Percentiles rank a stretch among this genome's conserved stretches.
These are phyloP conservation scores for Pyrgus malvae DNA, from an alignment of 2,888 invertebrate genomes.

Conservation along the genomic window DNA sequence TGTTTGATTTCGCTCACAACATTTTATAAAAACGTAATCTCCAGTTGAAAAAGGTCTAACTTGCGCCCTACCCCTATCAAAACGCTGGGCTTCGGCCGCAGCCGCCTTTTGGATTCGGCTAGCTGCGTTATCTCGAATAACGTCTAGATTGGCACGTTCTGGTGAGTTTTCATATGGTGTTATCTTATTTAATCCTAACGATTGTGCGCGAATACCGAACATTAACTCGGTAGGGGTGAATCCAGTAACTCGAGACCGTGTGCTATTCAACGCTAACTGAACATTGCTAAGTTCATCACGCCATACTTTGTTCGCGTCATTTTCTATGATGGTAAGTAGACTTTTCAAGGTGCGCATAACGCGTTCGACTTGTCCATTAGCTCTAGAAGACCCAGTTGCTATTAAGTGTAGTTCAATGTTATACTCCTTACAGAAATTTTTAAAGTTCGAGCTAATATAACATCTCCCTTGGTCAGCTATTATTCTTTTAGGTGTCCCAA, in stretches of 20 bases:
- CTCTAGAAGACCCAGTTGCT: background rate
- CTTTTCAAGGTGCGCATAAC: slow-evolving; percentile 26
- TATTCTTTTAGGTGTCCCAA: background rate
- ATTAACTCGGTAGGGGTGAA: slow-evolving; percentile 33
- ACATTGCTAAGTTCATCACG: slow-evolving; percentile 29
- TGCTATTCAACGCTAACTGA: slow-evolving; percentile 33
- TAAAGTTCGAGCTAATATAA: slow-evolving; percentile 23
- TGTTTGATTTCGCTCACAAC: background rate
- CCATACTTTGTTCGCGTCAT: slow-evolving; percentile 19
- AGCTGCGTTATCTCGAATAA: background rate
- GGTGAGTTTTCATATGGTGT: background rate
- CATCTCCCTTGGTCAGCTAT: slow-evolving; percentile 32
- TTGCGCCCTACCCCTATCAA: background rate
- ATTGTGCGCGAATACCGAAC: slow-evolving; percentile 28
- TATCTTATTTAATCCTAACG: background rate
- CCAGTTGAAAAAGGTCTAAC: background rate
- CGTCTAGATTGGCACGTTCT: background rate
- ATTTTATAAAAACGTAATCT: slow-evolving; percentile 17
- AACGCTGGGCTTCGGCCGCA: background rate
- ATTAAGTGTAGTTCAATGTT: slow-evolving; percentile 35
- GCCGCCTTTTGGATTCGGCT: background rate
- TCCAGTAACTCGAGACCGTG: slow-evolving; percentile 26
- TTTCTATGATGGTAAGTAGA: slow-evolving; percentile 26
- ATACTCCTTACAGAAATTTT: slow-evolving; percentile 10
- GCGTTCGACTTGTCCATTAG: slow-evolving; percentile 2